Evolutionary conservation across 2,888 invertebrate species (phyloP).

Genomic region (Stegana nigrithorax): DNA sequence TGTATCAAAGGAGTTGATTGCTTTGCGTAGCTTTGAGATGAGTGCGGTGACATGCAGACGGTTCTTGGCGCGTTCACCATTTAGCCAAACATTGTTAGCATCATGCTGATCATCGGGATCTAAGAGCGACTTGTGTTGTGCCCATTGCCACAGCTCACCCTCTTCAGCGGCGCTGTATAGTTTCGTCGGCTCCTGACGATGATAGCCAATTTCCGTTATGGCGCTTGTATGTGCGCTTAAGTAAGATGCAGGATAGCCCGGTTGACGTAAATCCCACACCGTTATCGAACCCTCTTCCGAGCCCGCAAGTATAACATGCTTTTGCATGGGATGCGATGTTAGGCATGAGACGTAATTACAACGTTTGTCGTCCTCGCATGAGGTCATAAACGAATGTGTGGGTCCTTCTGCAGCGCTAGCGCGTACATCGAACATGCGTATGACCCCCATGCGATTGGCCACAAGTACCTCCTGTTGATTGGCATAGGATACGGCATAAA

Average conservation of each 20-base stretch:
- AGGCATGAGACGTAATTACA: constrained; percentile 78
- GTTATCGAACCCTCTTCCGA: constrained; percentile 88
- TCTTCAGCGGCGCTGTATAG: constrained; percentile 83
- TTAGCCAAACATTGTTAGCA: constrained; percentile 74
- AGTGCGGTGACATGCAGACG: constrained; percentile 73
- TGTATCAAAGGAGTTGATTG: constrained; percentile 86
- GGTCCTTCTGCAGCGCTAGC: constrained; percentile 74
- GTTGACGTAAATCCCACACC: constrained; percentile 90
- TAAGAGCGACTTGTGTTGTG: constrained; percentile 73
- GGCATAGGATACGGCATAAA: constrained; percentile 82
- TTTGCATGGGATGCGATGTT: constrained; percentile 87
- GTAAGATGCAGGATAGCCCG: constrained; percentile 84
- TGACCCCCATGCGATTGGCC: constrained; percentile 87
- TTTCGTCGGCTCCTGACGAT: constrained; percentile 86
- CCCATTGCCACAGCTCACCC: constrained; percentile 94
- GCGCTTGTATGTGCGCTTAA: constrained; percentile 81
- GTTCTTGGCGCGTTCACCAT: constrained; percentile 76
- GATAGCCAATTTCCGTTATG: constrained; percentile 89
- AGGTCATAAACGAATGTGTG: constrained; percentile 75
- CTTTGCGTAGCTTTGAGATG: constrained; percentile 79
- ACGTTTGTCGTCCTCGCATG: constrained; percentile 75
- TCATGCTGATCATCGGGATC: constrained; percentile 41
- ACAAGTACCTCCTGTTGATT: constrained; percentile 78
- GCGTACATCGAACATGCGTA: constrained; percentile 90
- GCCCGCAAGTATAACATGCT: constrained; percentile 85